phyloP scores from a whole-genome alignment of 2,888 invertebrate species.

The Chirona hameri region DNA sequence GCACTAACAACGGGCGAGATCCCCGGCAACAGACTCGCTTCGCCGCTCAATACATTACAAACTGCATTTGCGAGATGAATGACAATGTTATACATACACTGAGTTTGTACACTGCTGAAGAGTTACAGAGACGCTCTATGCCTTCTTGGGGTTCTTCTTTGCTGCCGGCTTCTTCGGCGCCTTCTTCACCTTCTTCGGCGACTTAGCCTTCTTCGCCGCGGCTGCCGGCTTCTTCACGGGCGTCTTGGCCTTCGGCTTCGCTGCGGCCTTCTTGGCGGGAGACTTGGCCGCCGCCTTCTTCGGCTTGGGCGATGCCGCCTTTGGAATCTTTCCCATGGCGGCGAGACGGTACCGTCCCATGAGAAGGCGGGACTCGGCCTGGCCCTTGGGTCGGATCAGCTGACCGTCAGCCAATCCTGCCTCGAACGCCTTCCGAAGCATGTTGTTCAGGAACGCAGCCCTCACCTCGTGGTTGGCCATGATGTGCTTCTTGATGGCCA shows the following conservation, averaged over 20 bases:
- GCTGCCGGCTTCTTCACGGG: slow-evolving; percentile 43
- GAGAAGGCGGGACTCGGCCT: too few species aligned
- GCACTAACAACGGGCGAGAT: too few species aligned
- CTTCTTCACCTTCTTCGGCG: slow-evolving; percentile 39
- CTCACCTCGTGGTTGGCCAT: slow-evolving; percentile 32
- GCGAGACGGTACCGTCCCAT: slow-evolving; percentile 40
- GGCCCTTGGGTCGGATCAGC: too few species aligned
- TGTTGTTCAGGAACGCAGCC: slow-evolving; percentile 13
- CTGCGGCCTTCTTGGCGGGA: slow-evolving; percentile 42
- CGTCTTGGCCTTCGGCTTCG: slow-evolving; percentile 36
- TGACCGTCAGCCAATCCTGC: slow-evolving; percentile 45
- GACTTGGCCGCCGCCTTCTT: too few species aligned
- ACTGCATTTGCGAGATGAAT: background rate
- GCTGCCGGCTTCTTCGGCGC: slow-evolving; percentile 34
- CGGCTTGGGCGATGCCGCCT: too few species aligned
- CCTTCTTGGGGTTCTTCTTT: slow-evolving; percentile 37
- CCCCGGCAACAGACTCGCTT: background rate
- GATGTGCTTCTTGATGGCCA: too few species aligned
- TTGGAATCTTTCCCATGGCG: too few species aligned
- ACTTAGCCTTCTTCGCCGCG: slow-evolving; percentile 35
- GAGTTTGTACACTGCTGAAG: background rate
- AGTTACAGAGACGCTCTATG: background rate
- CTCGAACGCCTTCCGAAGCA: slow-evolving; percentile 45
- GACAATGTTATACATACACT: too few species aligned
- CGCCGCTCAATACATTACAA: background rate